phyloP scores from a whole-genome alignment of 2,797 vertebrate genomes.

The Antrozous pallidus region DNA sequence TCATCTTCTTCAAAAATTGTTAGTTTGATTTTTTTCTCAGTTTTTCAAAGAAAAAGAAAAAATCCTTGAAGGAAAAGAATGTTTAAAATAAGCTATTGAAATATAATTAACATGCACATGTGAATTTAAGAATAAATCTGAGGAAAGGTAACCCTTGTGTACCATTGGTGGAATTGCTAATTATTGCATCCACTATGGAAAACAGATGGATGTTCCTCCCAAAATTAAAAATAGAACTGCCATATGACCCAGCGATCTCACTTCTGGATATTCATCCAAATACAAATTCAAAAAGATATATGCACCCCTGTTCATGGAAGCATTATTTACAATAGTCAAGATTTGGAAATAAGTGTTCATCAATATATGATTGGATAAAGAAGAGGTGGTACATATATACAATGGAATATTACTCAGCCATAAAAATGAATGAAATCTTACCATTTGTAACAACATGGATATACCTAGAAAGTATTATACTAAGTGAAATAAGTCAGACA shows the following conservation, averaged over 20 bases:
- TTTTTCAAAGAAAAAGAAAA: background rate
- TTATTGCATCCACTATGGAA: background rate
- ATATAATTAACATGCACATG: background rate
- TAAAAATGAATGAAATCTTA: background rate
- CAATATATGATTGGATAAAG: background rate
- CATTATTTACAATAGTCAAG: background rate
- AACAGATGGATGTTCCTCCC: background rate
- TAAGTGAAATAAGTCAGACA: background rate
- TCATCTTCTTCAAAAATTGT: background rate
- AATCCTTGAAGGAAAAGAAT: background rate
- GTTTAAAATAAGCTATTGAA: background rate
- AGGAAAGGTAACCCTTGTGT: background rate
- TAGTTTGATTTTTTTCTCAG: background rate
- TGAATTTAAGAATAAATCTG: background rate
- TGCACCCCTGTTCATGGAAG: background rate
- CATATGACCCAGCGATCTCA: background rate
- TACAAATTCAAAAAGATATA: background rate
- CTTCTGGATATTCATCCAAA: background rate
- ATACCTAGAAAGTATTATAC: background rate
- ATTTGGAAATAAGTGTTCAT: background rate
- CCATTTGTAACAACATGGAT: background rate
- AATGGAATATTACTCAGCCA: background rate
- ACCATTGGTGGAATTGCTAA: background rate
- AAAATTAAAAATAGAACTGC: background rate
- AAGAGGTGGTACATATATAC: background rate